These are phyloP conservation scores for Glaucomys volans DNA, from an alignment of 2,113 vertebrate genomes.

Conservation along the genomic window DNA sequence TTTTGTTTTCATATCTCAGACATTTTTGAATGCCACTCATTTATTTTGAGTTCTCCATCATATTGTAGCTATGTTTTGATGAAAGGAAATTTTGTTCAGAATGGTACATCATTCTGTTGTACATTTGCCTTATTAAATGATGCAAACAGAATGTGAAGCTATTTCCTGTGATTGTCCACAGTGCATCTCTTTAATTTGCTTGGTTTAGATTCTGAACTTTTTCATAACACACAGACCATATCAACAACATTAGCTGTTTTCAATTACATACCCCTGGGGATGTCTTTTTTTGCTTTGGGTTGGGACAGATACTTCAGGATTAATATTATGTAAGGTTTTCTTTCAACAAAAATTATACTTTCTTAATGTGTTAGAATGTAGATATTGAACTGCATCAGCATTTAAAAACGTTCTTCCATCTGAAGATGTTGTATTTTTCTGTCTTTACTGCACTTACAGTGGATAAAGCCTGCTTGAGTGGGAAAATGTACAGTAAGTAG, in stretches of 20 bases:
- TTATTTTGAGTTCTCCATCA: not conserved
- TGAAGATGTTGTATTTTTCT: not conserved
- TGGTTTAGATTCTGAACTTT: not conserved
- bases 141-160: not conserved
- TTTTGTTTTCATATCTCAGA: not conserved
- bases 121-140: not conserved
- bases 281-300: conserved; percentile 52
- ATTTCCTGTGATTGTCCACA: not conserved
- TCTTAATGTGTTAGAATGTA: not conserved
- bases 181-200: not conserved
- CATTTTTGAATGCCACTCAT: not conserved
- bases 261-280: not conserved
- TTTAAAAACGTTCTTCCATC: not conserved
- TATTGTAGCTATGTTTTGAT: not conserved
- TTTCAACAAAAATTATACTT: not conserved
- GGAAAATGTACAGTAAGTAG: not conserved
- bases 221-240: not conserved
- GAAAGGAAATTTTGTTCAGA: not conserved
- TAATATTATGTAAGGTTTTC: not conserved
- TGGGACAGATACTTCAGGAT: not conserved
- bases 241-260: not conserved
- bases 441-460: not conserved
- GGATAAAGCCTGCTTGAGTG: not conserved
- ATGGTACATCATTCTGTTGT: not conserved
- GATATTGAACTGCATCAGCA: not conserved